Evolutionary conservation across 2,888 invertebrate genomes (phyloP).

Genomic region (Quadriops clusia): DNA sequence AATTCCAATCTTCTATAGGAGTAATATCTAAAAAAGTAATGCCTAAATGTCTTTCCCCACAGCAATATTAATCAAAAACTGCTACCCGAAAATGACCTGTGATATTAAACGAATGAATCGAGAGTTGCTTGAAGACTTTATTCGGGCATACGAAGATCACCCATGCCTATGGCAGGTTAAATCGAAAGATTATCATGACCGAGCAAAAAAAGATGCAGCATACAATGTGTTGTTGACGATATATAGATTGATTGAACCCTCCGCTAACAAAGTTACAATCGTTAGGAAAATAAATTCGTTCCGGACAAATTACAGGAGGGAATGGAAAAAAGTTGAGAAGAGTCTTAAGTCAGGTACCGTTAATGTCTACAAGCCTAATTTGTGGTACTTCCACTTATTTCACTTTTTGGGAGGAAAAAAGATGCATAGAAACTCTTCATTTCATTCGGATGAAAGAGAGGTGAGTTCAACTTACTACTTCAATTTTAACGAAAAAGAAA

Average conservation of each 20-base stretch:
- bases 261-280: slow-evolving; percentile 3
- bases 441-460: slow-evolving; percentile 5
- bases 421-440: slow-evolving; percentile 1
- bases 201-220: slow-evolving; percentile 10
- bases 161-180: slow-evolving; percentile 17
- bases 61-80: too few relatives aligned
- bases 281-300: slow-evolving; percentile 8
- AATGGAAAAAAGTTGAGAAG: slow-evolving; percentile 15
- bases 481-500: too few relatives aligned
- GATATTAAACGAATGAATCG: too few relatives aligned
- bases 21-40: too few relatives aligned
- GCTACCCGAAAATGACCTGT: too few relatives aligned
- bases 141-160: too few relatives aligned
- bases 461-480: too few relatives aligned
- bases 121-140: too few relatives aligned
- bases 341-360: slow-evolving; percentile 17
- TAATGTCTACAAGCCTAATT: slow-evolving; percentile 18
- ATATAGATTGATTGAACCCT: slow-evolving; percentile 8
- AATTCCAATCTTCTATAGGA: too few relatives aligned
- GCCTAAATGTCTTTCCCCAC: too few relatives aligned
- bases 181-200: slow-evolving; percentile 15
- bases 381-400: slow-evolving; percentile 15
- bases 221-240: slow-evolving; percentile 4
- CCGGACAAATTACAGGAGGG: too few relatives aligned
- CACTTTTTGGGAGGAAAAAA: slow-evolving; percentile 5